Percentiles rank a stretch among this genome's conserved stretches.
Conservation (phyloP, 2,797 vertebrate species). For the Aphelocoma californica region DNA sequence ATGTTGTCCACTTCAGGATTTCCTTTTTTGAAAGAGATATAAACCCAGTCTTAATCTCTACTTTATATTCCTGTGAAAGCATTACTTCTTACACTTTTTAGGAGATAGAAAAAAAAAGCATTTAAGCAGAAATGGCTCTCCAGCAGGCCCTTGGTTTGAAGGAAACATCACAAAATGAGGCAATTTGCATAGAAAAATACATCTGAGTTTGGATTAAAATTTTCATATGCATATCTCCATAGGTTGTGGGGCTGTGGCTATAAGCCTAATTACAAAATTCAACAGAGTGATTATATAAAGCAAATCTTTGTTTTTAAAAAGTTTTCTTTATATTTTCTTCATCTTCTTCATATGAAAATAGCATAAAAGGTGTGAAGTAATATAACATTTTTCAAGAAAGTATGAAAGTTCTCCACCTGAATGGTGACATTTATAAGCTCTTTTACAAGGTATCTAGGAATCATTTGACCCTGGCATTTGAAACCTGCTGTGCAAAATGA, state of each 20-base stretch:
- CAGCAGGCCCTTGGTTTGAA: not conserved
- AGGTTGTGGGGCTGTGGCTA: not conserved
- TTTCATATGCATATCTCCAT: not conserved
- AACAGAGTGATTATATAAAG: not conserved
- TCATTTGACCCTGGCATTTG: not conserved
- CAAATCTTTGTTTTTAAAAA: not conserved
- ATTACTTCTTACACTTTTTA: not conserved
- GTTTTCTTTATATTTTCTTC: not conserved
- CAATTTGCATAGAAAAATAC: not conserved
- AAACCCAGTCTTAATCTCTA: not conserved
- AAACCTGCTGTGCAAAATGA: not conserved
- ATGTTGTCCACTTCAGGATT: not conserved
- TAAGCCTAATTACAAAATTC: not conserved
- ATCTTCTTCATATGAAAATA: not conserved
- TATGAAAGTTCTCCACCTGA: not conserved
- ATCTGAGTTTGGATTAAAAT: not conserved
- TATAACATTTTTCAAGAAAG: not conserved
- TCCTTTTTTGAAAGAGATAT: not conserved
- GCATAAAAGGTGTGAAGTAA: not conserved
- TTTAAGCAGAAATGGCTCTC: not conserved
- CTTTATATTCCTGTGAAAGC: not conserved
- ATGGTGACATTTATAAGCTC: not conserved
- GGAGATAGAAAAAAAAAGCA: not conserved
- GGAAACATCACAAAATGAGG: not conserved
- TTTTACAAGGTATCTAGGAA: not conserved